These are phyloP conservation scores for Centropus bengalensis DNA, from an alignment of 2,113 vertebrate genomes.

Conservation along the genomic window DNA sequence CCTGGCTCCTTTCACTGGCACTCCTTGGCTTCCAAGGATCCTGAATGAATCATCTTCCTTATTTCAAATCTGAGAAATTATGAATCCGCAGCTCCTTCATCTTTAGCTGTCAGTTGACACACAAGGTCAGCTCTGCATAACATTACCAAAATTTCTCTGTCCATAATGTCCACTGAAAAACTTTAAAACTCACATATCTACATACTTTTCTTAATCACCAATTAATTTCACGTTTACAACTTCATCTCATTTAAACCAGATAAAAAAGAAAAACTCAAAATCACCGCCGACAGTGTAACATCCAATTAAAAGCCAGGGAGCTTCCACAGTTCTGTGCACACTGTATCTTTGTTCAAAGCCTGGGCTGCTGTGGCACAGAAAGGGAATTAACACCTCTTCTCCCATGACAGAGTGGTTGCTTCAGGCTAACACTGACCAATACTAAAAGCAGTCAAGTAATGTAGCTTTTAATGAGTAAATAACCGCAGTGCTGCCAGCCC, in stretches of 20 bases:
- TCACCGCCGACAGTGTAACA: not conserved
- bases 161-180: not conserved
- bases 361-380: not conserved
- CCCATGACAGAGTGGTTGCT: constrained; percentile 16
- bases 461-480: constrained; percentile 38
- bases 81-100: not conserved
- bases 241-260: not conserved
- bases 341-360: not conserved
- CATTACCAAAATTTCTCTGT: not conserved
- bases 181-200: not conserved
- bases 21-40: not conserved
- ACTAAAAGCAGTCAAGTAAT: not conserved
- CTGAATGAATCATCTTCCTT: constrained; percentile 16
- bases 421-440: not conserved
- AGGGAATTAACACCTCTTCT: not conserved
- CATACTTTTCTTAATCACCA: not conserved
- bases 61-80: not conserved
- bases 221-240: not conserved
- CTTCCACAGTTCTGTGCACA: not conserved
- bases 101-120: not conserved
- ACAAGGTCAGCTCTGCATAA: not conserved
- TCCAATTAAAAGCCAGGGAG: not conserved
- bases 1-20: not conserved
- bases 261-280: not conserved
- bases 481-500: constrained; percentile 9